Base-by-base conservation (phyloP, 2,888 invertebrate species). In the Chrysotoxum bicinctum region DNA sequence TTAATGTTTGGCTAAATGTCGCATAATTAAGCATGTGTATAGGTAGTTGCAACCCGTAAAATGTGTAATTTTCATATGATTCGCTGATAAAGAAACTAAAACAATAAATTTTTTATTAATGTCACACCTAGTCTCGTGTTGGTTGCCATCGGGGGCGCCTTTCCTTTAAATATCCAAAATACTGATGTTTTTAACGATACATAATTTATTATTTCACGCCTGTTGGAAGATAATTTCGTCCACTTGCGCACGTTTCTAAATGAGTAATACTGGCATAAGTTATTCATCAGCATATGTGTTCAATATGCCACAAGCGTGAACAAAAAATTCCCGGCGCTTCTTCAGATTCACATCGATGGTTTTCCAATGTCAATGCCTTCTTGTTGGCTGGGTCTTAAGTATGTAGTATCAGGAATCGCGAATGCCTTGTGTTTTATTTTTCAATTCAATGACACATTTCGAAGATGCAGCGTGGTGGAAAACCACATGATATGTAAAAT, bases 331-430 rank as follows among this genome's bases (percentile, higher is more conserved):
- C 52, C 8, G n/a, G 16, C 12, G 21, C 30, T 9, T 30, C 21
- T 58, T 56, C 26, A 21, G 37, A 66, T 35, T 45, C 12, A 56
- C 60, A 68, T 68, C 72, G 23, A 74, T 62, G 58, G 35, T 54
- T 80, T 30, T 60, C 23, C 68, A 74, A 80, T 80, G 74, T 74
- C 79, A 80, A 74, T 80, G 79, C 32, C 52, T 68, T 58, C 32
- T 43, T 60, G 37, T 32, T 21, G 16, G 23, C 30, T 21, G 16
- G 23, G 21, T 6, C 62, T 58, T 30, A 40, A 14, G 35, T n/a
- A 58, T 26, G 37, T 10, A 2, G 19, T 43, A 14, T 19, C 14
- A 32, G 8, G 40, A 48, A n/a, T 43, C 50, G 50, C 1, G 21
- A 1, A 50, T 76, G 50, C 69, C 14, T 26, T 16, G 30, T 26